A percentile compares a stretch with the other conserved stretches of the same genome.
phyloP scores from a whole-genome alignment of 2,888 invertebrate species.

The Harpagoxenus sublaevis region DNA sequence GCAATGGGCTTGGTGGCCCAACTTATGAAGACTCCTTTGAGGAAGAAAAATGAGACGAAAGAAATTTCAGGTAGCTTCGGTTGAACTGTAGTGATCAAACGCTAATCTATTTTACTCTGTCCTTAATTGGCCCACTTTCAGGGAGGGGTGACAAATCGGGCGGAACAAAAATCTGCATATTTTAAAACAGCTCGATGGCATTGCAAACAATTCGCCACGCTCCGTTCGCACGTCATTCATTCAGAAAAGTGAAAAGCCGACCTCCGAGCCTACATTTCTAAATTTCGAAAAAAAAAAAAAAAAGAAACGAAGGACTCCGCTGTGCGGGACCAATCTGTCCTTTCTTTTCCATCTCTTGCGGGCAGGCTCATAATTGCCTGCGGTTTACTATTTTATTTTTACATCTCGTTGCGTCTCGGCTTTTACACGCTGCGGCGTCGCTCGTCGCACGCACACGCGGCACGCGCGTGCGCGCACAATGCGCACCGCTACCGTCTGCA shows the following conservation, averaged over 20 bases:
- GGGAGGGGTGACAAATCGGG: not conserved
- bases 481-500: not conserved
- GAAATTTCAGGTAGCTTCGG: not conserved
- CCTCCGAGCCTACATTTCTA: not conserved
- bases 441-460: conserved; percentile 10
- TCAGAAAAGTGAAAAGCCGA: not conserved
- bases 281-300: not conserved
- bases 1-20: not conserved
- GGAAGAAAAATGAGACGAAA: not conserved
- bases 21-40: not conserved
- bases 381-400: conserved; percentile 5
- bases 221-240: not conserved
- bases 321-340: not conserved
- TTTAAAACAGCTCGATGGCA: not conserved
- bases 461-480: conserved; percentile 25
- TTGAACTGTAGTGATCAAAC: not conserved
- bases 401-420: not conserved
- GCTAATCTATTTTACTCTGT: not conserved
- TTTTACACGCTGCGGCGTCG: conserved; percentile 6
- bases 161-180: not conserved
- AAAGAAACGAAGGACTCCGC: not conserved
- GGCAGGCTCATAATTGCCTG: not conserved
- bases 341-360: not conserved
- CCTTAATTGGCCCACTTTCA: not conserved
- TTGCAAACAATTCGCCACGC: not conserved